phyloP scores from a whole-genome alignment of 2,888 invertebrate genomes.

The Himalopsyche japonica region DNA sequence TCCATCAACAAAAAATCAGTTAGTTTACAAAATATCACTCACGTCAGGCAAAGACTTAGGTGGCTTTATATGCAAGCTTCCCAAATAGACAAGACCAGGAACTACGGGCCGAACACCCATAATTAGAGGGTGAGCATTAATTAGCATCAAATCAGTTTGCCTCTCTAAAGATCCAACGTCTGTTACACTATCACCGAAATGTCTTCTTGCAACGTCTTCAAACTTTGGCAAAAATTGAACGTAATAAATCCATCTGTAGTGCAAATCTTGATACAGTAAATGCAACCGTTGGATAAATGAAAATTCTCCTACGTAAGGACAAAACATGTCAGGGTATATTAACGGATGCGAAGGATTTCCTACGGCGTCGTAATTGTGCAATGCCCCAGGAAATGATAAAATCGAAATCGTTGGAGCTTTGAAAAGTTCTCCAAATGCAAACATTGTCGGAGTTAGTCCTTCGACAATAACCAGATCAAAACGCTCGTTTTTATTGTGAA shows the following conservation, averaged over 20 bases:
- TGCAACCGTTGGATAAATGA: conserved; percentile 1
- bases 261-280: conserved; percentile 8
- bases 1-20: no score
- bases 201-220: conserved; percentile 33
- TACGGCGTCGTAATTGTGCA: conserved; percentile 13
- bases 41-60: conserved; percentile 50
- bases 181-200: conserved; percentile 41
- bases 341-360: conserved; percentile 41
- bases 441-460: conserved; percentile 29
- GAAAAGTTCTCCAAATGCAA: conserved; percentile 42
- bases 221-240: conserved; percentile 16
- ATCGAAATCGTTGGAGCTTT: conserved; percentile 43
- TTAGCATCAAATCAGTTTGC: conserved; percentile 49
- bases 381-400: conserved; percentile 17
- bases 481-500: conserved; percentile 23
- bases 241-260: neutral
- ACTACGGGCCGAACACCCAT: conserved; percentile 48
- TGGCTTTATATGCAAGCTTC: conserved; percentile 51
- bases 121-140: conserved; percentile 50
- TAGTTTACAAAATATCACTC: conserved; percentile 21
- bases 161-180: conserved; percentile 41
- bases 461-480: conserved; percentile 45
- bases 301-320: conserved; percentile 42
- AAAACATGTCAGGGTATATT: conserved; percentile 28
- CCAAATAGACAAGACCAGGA: conserved; percentile 49